phyloP scores from a whole-genome alignment of 2,113 vertebrate genomes.

The Chloebia gouldiae region DNA sequence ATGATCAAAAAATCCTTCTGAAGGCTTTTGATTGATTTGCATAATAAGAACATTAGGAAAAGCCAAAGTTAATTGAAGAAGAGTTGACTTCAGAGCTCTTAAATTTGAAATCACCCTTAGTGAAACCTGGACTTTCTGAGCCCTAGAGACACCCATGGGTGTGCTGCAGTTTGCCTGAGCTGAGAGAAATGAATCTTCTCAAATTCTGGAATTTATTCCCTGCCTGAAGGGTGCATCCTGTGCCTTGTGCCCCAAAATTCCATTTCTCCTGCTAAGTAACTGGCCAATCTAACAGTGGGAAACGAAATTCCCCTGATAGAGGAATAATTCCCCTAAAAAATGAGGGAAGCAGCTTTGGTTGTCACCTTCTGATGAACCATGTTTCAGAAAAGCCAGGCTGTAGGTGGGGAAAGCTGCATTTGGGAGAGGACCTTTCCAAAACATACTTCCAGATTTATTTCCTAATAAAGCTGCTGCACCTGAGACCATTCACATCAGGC shows the following conservation, averaged over 20 bases:
- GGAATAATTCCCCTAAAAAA: neutral
- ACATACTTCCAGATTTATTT: neutral
- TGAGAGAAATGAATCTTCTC: neutral
- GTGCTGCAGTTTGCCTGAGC: neutral
- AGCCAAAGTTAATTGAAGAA: neutral
- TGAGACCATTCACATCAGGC: neutral
- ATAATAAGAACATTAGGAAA: neutral
- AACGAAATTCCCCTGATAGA: neutral
- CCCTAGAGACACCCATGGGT: fast-evolving
- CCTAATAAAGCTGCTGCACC: fast-evolving
- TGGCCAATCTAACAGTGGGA: neutral
- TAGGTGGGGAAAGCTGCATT: neutral
- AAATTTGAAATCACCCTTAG: neutral
- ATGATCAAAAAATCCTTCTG: neutral
- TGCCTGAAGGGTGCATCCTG: neutral
- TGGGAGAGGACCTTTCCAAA: neutral
- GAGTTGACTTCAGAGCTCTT: neutral
- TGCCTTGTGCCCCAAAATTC: neutral
- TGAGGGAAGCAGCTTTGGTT: neutral
- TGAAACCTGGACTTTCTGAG: neutral
- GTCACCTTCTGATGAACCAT: neutral
- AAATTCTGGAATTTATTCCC: neutral
- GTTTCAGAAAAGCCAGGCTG: neutral
- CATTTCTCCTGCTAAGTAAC: neutral
- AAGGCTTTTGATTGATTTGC: neutral